Evolutionary conservation across 2,113 vertebrate genomes (phyloP).

Genomic region (Glaucidium brasilianum): DNA sequence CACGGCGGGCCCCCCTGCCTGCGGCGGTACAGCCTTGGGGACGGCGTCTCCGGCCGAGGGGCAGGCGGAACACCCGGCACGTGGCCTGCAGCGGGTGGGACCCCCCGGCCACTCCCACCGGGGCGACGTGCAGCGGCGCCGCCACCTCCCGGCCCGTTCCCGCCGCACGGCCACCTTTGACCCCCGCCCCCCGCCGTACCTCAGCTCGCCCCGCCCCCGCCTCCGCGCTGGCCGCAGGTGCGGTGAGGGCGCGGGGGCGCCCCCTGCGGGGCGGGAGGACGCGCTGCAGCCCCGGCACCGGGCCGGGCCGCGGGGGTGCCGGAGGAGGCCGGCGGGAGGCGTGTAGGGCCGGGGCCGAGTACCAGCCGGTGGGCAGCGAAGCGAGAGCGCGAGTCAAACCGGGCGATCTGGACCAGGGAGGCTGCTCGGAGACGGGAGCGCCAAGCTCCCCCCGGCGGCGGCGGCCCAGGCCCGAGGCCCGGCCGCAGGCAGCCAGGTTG

Average conservation of each 20-base stretch:
- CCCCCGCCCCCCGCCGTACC: not conserved
- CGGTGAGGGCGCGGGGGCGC: not conserved
- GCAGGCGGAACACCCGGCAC: not conserved
- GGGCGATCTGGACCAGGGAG: fast-evolving
- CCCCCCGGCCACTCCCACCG: too few relatives aligned
- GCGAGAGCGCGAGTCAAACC: too few relatives aligned
- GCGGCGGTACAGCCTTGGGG: fast-evolving
- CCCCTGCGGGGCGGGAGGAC: not conserved
- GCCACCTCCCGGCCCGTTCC: fast-evolving
- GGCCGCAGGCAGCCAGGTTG: too few relatives aligned
- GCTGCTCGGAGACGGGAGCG: not conserved
- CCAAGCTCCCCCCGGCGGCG: not conserved
- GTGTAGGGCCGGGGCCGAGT: too few relatives aligned
- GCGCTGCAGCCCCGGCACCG: not conserved
- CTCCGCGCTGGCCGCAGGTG: not conserved
- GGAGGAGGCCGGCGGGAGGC: too few relatives aligned
- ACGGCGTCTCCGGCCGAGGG: not conserved
- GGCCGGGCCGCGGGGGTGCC: too few relatives aligned
- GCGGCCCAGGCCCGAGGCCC: not conserved
- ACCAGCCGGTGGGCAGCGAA: not conserved
- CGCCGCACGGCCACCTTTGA: not conserved
- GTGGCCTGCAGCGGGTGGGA: not conserved
- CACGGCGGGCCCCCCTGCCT: fast-evolving
- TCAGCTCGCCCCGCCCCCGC: not conserved
- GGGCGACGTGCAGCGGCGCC: too few relatives aligned